These are phyloP conservation scores for Apis laboriosa DNA, from an alignment of 1,140 invertebrate genomes.

Conservation along the genomic window DNA sequence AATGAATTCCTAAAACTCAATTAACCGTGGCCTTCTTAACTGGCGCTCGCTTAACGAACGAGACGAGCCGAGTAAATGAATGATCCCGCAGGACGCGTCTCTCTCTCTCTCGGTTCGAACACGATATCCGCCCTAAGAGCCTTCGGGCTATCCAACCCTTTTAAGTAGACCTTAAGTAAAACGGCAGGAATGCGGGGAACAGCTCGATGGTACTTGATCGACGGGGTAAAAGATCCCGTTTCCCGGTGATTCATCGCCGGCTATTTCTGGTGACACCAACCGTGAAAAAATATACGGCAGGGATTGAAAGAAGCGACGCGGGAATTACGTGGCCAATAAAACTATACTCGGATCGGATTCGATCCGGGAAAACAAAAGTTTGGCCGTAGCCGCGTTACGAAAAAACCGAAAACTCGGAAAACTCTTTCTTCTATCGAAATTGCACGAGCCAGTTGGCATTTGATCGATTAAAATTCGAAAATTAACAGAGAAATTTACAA, in stretches of 20 bases:
- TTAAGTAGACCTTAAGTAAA: slow-evolving; percentile 67
- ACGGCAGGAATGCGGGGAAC: slow-evolving; percentile 68
- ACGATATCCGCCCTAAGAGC: slow-evolving; percentile 65
- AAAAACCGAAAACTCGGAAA: too few relatives aligned
- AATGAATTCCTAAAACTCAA: slow-evolving; percentile 73
- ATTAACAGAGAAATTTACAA: too few relatives aligned
- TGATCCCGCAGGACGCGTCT: slow-evolving; percentile 57
- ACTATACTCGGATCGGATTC: too few relatives aligned
- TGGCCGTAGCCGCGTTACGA: too few relatives aligned
- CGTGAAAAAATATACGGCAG: slow-evolving; percentile 27
- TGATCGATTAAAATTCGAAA: too few relatives aligned
- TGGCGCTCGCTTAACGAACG: slow-evolving; percentile 56
- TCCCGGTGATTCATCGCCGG: slow-evolving; percentile 60
- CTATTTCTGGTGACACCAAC: slow-evolving; percentile 38
- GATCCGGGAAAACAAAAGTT: too few relatives aligned
- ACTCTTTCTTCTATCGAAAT: too few relatives aligned
- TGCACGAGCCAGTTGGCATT: too few relatives aligned
- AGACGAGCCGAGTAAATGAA: slow-evolving; percentile 60
- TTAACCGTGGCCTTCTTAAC: slow-evolving; percentile 65
- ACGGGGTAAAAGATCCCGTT: slow-evolving; percentile 55
- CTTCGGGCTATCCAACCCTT: slow-evolving; percentile 67
- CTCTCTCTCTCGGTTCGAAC: slow-evolving; percentile 17
- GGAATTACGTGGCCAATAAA: slow-evolving; percentile 10
- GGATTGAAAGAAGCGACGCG: slow-evolving; percentile 23
- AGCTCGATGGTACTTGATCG: slow-evolving; percentile 56